Conservation (phyloP, 2,113 vertebrate species). For the Scartelaos histophorus region DNA sequence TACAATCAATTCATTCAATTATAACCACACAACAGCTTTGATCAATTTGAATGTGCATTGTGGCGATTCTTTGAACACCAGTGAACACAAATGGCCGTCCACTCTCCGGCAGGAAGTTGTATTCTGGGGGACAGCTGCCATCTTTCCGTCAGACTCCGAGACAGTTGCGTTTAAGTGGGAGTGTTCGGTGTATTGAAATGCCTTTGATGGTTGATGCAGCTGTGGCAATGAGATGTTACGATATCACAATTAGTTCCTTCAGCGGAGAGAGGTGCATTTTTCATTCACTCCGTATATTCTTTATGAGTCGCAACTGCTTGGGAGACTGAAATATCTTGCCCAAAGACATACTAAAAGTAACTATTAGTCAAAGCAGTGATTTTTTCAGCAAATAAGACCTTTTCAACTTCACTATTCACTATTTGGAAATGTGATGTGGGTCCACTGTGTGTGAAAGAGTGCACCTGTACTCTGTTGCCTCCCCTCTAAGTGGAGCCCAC, state of each 20-base stretch:
- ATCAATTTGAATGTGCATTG: neutral
- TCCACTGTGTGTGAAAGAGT: neutral
- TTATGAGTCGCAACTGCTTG: no score
- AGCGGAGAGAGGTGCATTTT: no score
- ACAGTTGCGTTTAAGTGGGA: neutral
- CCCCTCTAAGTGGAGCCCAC: neutral
- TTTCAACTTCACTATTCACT: neutral
- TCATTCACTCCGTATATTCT: no score
- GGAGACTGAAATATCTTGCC: neutral
- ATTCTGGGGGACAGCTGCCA: neutral
- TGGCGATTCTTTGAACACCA: neutral
- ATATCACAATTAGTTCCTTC: no score
- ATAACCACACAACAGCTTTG: neutral
- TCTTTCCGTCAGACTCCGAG: neutral
- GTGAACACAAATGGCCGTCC: neutral
- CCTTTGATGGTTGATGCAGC: neutral
- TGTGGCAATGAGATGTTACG: neutral
- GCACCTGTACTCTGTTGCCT: neutral
- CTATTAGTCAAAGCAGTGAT: neutral
- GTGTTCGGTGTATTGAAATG: neutral
- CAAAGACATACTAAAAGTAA: neutral
- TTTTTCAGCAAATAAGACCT: neutral
- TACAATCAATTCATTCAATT: neutral
- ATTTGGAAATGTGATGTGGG: neutral
- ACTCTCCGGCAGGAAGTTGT: neutral